Base-by-base conservation (phyloP, 92 coral and sea anemone genomes). In the Palythoa grandis region DNA sequence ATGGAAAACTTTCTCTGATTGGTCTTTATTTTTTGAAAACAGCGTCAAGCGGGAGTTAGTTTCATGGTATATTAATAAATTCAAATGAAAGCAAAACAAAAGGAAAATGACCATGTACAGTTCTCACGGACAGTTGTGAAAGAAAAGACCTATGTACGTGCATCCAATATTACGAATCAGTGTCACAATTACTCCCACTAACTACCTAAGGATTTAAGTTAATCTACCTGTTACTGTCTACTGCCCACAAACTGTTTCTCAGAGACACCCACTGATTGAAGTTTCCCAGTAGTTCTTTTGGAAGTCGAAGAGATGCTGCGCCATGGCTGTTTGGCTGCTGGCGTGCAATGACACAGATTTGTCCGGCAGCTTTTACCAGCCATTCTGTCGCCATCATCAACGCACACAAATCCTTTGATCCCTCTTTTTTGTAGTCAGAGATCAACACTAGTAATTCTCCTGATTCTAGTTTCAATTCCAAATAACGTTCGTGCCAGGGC, bases 351-450 rank as follows among this genome's bases (percentile, higher is more conserved):
- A 93, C 67, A 82, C 94, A 91, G 77, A 94, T 74, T 7, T 87
- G 89, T 1, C 95, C 97, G 15, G 90, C 92, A 1, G 89, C 90
- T 85, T 94, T 94, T 7, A 94, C 95, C 78, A 94, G 82, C 97
- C 97, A 94, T 72, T 94, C 97, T 2, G 97, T 90, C 9, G 95
- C 61, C 52, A 88, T 86, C 97, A 94, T 94, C 75, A 94, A 65
- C 72, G 88, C 88, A 25, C 91, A 88, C 79, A 93, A 82, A 56
- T 87, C 91, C 38, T 52, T 82, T 39, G 90, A 80, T 16, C 91
- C 88, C 14, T 70, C 88, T n/a, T 69, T 80, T 47, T 68, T 76
- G 38, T 16, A 39, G 79, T 94, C 95, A 37, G 78, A 86, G 19
- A 92, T 68, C 38, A 94, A 87, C 12, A 88, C 83, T 1, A 90